These are phyloP conservation scores for Cepaea hortensis DNA, from an alignment of 2,888 invertebrate genomes.

Conservation along the genomic window DNA sequence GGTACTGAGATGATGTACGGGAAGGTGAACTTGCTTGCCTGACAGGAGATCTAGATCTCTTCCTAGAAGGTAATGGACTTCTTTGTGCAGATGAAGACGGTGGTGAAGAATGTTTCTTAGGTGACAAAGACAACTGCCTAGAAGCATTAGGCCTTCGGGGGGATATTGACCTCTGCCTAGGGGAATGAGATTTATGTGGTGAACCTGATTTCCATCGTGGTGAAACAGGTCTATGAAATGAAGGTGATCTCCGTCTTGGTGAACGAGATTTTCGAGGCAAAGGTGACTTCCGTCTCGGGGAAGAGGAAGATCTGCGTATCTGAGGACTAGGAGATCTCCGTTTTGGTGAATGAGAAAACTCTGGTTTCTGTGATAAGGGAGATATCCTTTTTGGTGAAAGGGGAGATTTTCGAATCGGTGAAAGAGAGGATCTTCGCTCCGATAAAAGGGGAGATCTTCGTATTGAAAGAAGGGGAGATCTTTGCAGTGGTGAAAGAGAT, in stretches of 20 bases:
- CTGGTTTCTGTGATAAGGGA: background rate
- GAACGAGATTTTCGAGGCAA: conserved; percentile 13
- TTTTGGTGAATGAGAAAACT: conserved; percentile 10
- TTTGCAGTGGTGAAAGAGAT: too few species aligned
- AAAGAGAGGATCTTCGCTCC: background rate
- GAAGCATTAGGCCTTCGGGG: conserved; percentile 28
- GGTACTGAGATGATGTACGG: background rate
- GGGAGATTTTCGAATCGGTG: background rate
- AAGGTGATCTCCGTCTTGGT: conserved; percentile 26
- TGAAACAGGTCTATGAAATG: conserved; percentile 29
- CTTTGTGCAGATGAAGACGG: conserved; percentile 27
- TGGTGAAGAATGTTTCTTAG: conserved; percentile 23
- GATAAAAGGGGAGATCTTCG: conserved; percentile 16
- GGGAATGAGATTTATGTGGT: conserved; percentile 11
- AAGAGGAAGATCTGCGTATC: background rate
- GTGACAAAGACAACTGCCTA: conserved; percentile 19
- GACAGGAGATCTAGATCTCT: conserved; percentile 26
- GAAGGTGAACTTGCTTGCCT: conserved; percentile 9
- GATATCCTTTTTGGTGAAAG: conserved; percentile 3
- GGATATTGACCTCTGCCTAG: conserved; percentile 15
- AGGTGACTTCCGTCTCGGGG: conserved; percentile 21
- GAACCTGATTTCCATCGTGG: conserved; percentile 24
- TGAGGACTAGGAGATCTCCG: conserved; percentile 21
- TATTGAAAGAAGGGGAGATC: background rate
- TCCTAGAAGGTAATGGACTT: conserved; percentile 1